Conservation (phyloP, 92 coral and sea anemone species). For the Meandrina meandrites region DNA sequence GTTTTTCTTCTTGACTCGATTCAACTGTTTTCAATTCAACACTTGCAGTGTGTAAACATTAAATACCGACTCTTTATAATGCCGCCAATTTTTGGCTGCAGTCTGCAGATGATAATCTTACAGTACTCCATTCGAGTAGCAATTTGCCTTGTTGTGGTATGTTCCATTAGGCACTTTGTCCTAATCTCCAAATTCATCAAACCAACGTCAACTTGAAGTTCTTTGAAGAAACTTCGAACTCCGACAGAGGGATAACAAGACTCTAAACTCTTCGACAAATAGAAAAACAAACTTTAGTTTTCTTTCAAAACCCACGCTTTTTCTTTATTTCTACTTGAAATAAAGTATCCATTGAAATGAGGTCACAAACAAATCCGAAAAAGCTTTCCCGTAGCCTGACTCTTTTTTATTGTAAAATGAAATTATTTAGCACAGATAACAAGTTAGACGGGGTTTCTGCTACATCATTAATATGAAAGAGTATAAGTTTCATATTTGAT, state of each 20-base stretch:
- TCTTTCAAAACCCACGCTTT: background rate
- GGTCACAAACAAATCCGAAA: background rate
- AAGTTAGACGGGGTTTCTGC: slow-evolving; percentile 32
- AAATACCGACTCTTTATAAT: slow-evolving; percentile 13
- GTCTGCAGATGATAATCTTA: slow-evolving; percentile 16
- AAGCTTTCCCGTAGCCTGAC: background rate
- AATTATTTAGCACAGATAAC: slow-evolving; percentile 20
- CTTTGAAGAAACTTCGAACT: slow-evolving; percentile 37
- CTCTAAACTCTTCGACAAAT: slow-evolving; percentile 75
- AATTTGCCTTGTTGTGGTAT: slow-evolving; percentile 61
- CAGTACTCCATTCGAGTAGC: slow-evolving; percentile 23
- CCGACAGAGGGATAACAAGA: slow-evolving; percentile 49
- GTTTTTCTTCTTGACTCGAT: background rate
- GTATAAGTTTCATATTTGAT: slow-evolving; percentile 78
- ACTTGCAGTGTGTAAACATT: slow-evolving; percentile 12
- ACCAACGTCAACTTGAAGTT: slow-evolving; percentile 46
- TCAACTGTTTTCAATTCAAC: slow-evolving; percentile 17
- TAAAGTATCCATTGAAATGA: background rate
- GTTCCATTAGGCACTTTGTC: slow-evolving; percentile 42
- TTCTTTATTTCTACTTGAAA: background rate
- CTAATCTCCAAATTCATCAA: slow-evolving; percentile 40
- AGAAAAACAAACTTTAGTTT: slow-evolving; percentile 38
- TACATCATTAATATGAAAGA: slow-evolving; percentile 49
- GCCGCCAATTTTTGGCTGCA: slow-evolving; percentile 14
- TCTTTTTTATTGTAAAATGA: slow-evolving; percentile 1